Conservation (phyloP, 2,797 vertebrate species). For the Peromyscus nudipes region DNA sequence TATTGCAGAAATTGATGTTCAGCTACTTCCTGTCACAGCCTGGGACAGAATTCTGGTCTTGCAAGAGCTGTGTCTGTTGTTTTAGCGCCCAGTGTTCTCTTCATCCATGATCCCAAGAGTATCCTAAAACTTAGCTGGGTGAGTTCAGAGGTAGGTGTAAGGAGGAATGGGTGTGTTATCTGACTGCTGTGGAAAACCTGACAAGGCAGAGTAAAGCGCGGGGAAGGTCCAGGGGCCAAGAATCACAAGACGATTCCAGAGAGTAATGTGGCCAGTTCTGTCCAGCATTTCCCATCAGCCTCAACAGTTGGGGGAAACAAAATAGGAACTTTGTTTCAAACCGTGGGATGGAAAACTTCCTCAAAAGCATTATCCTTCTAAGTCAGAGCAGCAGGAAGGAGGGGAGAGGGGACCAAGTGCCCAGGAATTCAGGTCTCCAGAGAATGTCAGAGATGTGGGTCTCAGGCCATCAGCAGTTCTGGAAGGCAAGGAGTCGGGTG, state of each 20-base stretch:
- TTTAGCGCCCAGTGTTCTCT: background rate
- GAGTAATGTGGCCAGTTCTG: background rate
- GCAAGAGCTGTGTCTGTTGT: conserved; percentile 8
- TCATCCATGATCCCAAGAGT: background rate
- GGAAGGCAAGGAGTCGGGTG: background rate
- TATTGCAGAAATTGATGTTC: conserved; percentile 14
- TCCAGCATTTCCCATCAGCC: conserved; percentile 46
- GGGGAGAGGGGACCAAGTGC: background rate
- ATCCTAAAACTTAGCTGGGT: conserved; percentile 18
- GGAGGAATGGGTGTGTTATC: conserved; percentile 11
- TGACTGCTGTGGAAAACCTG: conserved; percentile 55
- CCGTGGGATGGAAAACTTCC: background rate
- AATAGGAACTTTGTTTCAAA: conserved; percentile 44
- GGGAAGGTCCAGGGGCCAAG: background rate
- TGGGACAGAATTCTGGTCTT: conserved; percentile 26
- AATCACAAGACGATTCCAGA: conserved; percentile 51
- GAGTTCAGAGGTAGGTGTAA: conserved; percentile 8
- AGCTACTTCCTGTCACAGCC: background rate
- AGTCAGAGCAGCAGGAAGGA: background rate
- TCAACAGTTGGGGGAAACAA: conserved; percentile 33
- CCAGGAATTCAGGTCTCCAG: background rate
- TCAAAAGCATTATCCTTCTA: conserved; percentile 41
- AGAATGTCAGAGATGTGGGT: background rate
- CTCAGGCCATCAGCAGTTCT: background rate
- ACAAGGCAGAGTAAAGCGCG: conserved; percentile 11